A percentile compares a stretch with the other conserved stretches of the same genome.
Evolutionary conservation across 2,797 vertebrate genomes (phyloP).

Genomic region (Neolamprologus multifasciatus): DNA sequence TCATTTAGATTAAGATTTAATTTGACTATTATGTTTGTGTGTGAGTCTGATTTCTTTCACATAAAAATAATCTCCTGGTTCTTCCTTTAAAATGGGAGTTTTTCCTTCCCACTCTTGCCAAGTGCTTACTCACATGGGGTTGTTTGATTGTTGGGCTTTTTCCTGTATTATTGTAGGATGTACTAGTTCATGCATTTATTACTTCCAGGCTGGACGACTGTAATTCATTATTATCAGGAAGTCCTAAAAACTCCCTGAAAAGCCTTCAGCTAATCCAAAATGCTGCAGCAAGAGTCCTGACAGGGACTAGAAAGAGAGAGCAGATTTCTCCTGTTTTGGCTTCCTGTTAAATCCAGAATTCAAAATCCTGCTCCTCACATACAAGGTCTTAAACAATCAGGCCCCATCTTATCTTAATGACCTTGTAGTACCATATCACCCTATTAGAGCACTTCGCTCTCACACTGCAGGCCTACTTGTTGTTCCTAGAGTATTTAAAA

Average conservation of each 20-base stretch:
- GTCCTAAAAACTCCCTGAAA: accelerated
- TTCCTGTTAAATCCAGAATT: too few relatives aligned
- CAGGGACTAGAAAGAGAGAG: background rate
- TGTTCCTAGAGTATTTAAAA: too few relatives aligned
- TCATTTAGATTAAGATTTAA: background rate
- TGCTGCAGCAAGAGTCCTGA: background rate
- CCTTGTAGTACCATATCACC: too few relatives aligned
- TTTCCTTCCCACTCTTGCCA: background rate
- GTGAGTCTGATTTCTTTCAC: background rate
- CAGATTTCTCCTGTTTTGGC: too few relatives aligned
- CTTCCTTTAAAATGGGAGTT: background rate
- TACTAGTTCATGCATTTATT: background rate
- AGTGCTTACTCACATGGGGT: background rate
- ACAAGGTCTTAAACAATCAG: too few relatives aligned
- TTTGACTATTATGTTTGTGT: background rate
- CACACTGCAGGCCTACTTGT: too few relatives aligned
- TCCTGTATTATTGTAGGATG: background rate
- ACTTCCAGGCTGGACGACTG: background rate
- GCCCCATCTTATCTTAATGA: too few relatives aligned
- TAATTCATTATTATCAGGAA: accelerated
- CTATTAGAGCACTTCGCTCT: too few relatives aligned
- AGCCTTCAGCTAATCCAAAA: accelerated
- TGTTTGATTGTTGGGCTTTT: background rate
- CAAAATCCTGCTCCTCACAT: too few relatives aligned
- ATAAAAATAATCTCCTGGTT: background rate